A percentile compares a stretch with the other conserved stretches of the same genome.
Conservation (phyloP, 2,113 vertebrate species). For the Ibidorhyncha struthersii region DNA sequence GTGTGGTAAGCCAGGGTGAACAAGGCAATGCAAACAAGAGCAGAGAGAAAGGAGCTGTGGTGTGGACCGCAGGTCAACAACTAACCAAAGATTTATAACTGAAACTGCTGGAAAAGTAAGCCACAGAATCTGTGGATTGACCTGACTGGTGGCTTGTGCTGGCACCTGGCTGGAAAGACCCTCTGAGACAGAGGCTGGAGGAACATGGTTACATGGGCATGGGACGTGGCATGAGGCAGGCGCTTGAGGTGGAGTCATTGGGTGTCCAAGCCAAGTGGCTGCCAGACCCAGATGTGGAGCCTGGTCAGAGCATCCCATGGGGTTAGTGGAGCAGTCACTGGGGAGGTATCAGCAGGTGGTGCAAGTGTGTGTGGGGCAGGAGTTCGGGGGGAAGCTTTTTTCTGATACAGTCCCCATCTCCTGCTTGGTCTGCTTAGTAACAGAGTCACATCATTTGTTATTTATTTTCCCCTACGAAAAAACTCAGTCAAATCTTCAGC, state of each 20-base stretch:
- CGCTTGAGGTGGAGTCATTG: rapidly evolving
- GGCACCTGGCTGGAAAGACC: background rate
- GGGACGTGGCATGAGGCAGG: rapidly evolving
- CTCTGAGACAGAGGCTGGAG: background rate
- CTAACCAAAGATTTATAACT: background rate
- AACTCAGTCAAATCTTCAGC: background rate
- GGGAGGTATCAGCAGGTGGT: background rate
- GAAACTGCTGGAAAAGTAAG: background rate
- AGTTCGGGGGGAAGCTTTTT: background rate
- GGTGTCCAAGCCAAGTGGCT: rapidly evolving
- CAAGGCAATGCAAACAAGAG: background rate
- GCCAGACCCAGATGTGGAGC: background rate
- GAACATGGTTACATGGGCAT: rapidly evolving
- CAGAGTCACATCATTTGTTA: background rate
- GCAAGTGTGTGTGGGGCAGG: rapidly evolving
- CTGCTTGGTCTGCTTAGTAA: background rate
- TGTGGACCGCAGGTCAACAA: background rate
- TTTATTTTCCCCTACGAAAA: background rate
- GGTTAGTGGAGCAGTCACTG: rapidly evolving
- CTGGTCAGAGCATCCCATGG: rapidly evolving
- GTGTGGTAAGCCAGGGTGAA: background rate
- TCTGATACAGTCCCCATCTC: rapidly evolving
- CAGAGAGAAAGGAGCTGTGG: background rate
- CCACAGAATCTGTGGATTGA: background rate
- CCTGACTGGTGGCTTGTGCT: background rate